phyloP scores from a whole-genome alignment of 2,888 invertebrate species.

The Drosophila monieri region DNA sequence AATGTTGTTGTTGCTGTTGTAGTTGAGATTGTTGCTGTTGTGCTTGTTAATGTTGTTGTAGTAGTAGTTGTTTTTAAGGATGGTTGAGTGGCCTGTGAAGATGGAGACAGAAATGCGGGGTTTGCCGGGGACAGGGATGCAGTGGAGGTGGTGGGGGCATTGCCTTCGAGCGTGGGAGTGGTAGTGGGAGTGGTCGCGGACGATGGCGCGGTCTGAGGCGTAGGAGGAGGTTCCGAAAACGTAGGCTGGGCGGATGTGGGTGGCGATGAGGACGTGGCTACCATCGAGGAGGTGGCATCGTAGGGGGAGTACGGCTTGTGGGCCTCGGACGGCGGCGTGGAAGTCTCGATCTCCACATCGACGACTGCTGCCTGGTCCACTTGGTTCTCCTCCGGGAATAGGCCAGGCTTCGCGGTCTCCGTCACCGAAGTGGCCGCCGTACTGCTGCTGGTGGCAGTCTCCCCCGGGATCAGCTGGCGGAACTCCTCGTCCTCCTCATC shows the following conservation, averaged over 20 bases:
- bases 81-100: slow-evolving; percentile 30
- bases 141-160: slow-evolving; percentile 16
- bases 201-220: neutral
- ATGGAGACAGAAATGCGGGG: slow-evolving; percentile 31
- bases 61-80: slow-evolving; percentile 21
- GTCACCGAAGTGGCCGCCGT: slow-evolving; percentile 19
- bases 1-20: slow-evolving; percentile 66
- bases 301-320: slow-evolving; percentile 53
- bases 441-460: slow-evolving; percentile 27
- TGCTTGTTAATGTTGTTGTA: slow-evolving; percentile 50
- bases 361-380: slow-evolving; percentile 48
- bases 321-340: slow-evolving; percentile 20
- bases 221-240: slow-evolving; percentile 36
- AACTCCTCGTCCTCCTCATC: slow-evolving; percentile 58
- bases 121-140: slow-evolving; percentile 17
- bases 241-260: slow-evolving; percentile 28
- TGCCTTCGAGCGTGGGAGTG: slow-evolving; percentile 25
- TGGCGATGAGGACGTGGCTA: slow-evolving; percentile 33
- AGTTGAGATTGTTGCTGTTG: slow-evolving; percentile 47
- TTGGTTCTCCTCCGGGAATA: slow-evolving; percentile 48
- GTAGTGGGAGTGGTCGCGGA: slow-evolving; percentile 4
- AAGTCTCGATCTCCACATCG: slow-evolving; percentile 47
- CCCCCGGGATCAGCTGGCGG: slow-evolving; percentile 40
- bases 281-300: slow-evolving; percentile 47
- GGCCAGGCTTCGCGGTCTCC: slow-evolving; percentile 51